Evolutionary conservation across 1,140 invertebrate species (phyloP).

Genomic region (Sipha flava): DNA sequence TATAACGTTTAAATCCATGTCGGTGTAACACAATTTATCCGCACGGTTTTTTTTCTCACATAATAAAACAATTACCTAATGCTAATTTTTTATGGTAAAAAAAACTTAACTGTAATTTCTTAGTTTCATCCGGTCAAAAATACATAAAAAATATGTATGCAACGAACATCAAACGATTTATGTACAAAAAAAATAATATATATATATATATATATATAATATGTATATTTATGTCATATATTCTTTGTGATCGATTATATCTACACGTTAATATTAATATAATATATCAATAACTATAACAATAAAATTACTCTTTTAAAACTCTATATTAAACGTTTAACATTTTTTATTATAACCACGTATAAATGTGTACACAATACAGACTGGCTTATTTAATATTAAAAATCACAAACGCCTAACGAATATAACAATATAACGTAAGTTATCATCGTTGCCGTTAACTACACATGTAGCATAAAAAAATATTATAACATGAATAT

Average conservation of each 20-base stretch:
- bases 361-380: neutral
- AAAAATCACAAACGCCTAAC: neutral
- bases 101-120: neutral
- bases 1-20: too few relatives aligned
- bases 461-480: slow-evolving; percentile 1
- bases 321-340: neutral
- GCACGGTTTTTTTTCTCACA: neutral
- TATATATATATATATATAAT: neutral
- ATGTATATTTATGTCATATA: neutral
- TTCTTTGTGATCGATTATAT: neutral
- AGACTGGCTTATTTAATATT: neutral
- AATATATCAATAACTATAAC: slow-evolving; percentile 10
- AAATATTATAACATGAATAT: neutral
- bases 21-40: neutral
- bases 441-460: neutral
- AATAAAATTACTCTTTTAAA: neutral
- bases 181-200: neutral
- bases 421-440: neutral
- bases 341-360: neutral
- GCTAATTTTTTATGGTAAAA: neutral
- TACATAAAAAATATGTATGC: neutral
- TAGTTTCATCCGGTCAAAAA: neutral
- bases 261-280: neutral
- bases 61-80: neutral
- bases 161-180: neutral